Conservation (phyloP, 2,113 vertebrate genomes). For the Corythornis cristatus region DNA sequence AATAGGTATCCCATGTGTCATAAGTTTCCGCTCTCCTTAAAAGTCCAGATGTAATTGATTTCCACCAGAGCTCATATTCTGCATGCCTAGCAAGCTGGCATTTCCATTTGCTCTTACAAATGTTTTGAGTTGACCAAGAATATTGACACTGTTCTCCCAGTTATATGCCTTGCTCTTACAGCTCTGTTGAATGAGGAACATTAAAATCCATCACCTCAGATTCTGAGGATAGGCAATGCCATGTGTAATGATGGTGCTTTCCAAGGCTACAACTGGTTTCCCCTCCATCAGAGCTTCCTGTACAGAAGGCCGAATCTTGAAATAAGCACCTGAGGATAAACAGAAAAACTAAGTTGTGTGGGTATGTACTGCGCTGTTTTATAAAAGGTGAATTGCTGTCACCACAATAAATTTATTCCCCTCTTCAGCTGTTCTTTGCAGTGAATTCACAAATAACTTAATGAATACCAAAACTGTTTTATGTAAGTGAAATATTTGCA, state of each 20-base stretch:
- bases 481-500: background rate
- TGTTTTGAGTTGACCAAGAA: background rate
- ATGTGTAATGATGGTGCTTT: slow-evolving; percentile 91
- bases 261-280: slow-evolving; percentile 85
- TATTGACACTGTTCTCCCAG: background rate
- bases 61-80: background rate
- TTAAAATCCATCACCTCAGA: slow-evolving; percentile 77
- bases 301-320: slow-evolving; percentile 82
- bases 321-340: slow-evolving; percentile 71
- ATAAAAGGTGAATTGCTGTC: background rate
- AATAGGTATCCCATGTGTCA: background rate
- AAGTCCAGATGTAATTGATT: background rate
- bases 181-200: background rate
- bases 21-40: background rate
- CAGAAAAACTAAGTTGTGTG: background rate
- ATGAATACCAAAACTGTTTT: background rate
- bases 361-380: background rate
- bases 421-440: background rate
- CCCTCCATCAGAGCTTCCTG: slow-evolving; percentile 80
- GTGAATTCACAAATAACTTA: background rate
- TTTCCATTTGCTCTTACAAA: background rate
- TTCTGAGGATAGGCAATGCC: slow-evolving; percentile 91
- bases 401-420: background rate
- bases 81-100: background rate
- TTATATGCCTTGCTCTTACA: background rate